Evolutionary conservation across 2,888 invertebrate species (phyloP).

Genomic region (Hanleya hanleyi): DNA sequence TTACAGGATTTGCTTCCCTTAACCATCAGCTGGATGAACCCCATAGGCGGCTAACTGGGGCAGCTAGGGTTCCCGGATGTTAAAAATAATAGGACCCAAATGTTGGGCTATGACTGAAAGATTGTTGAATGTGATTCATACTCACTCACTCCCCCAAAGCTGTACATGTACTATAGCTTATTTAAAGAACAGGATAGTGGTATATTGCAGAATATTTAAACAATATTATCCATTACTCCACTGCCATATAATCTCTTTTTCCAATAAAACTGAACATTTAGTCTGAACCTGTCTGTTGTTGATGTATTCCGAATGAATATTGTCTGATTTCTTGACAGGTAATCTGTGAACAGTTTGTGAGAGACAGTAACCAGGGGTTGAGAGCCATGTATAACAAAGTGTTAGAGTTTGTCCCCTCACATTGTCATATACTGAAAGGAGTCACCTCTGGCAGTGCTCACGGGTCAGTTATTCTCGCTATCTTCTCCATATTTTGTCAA

Average conservation of each 20-base stretch:
- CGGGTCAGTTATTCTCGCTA: slow-evolving; percentile 59
- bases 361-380: slow-evolving; percentile 77
- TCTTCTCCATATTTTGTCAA: too few species aligned
- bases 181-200: too few species aligned
- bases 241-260: not conserved
- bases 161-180: too few species aligned
- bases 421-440: slow-evolving; percentile 67
- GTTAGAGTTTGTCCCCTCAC: slow-evolving; percentile 80
- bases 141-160: too few species aligned
- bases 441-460: slow-evolving; percentile 58
- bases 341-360: slow-evolving; percentile 81
- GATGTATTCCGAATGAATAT: not conserved
- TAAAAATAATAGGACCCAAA: too few species aligned
- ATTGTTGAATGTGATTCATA: too few species aligned
- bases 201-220: too few species aligned
- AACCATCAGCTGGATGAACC: too few species aligned
- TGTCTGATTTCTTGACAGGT: slow-evolving; percentile 70
- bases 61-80: too few species aligned
- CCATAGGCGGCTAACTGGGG: too few species aligned
- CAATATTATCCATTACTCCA: not conserved
- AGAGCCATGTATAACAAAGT: slow-evolving; percentile 83
- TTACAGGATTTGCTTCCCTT: too few species aligned
- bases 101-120: too few species aligned
- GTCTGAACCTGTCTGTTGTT: not conserved
- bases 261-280: not conserved